Evolutionary conservation across 1,140 invertebrate genomes (phyloP).

Genomic region (Nixonia krombeini): DNA sequence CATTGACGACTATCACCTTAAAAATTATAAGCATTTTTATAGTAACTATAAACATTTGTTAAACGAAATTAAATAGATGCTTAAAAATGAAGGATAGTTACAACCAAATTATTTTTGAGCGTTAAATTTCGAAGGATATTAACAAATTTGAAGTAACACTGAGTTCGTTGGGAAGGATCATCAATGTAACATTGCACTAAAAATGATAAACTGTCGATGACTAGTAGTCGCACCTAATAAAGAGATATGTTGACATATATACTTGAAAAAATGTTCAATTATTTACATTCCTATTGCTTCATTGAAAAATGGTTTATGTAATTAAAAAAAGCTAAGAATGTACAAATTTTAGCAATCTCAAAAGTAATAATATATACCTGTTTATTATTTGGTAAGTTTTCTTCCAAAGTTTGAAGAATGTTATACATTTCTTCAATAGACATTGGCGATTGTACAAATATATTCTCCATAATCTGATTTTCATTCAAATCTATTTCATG

Average conservation of each 20-base stretch:
- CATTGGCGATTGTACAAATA: slow-evolving; percentile 42
- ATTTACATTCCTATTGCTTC: no score
- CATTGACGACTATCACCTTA: slow-evolving; percentile 55
- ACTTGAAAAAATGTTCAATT: slow-evolving; percentile 13
- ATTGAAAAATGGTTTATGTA: no score
- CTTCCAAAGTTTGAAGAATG: slow-evolving; percentile 37
- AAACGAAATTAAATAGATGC: no score
- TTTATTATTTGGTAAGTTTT: slow-evolving; percentile 12
- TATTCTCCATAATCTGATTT: slow-evolving; percentile 40
- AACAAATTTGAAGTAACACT: slow-evolving; percentile 53
- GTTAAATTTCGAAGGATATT: slow-evolving; percentile 48
- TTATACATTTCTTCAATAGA: slow-evolving; percentile 49
- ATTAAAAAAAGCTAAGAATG: no score
- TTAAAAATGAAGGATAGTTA: slow-evolving; percentile 25
- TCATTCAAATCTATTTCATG: slow-evolving; percentile 13
- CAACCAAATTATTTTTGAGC: slow-evolving; percentile 36
- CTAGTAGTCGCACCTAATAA: slow-evolving; percentile 46
- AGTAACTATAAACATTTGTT: no score
- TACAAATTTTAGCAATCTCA: slow-evolving; percentile 10
- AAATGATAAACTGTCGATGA: slow-evolving; percentile 61
- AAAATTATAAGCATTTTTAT: slow-evolving; percentile 4
- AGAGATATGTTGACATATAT: no score
- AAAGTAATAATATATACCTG: slow-evolving; percentile 15
- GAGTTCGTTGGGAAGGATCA: slow-evolving; percentile 43
- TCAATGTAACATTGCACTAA: slow-evolving; percentile 46